phyloP scores from a whole-genome alignment of 2,113 vertebrate species.

The Perccottus glenii region DNA sequence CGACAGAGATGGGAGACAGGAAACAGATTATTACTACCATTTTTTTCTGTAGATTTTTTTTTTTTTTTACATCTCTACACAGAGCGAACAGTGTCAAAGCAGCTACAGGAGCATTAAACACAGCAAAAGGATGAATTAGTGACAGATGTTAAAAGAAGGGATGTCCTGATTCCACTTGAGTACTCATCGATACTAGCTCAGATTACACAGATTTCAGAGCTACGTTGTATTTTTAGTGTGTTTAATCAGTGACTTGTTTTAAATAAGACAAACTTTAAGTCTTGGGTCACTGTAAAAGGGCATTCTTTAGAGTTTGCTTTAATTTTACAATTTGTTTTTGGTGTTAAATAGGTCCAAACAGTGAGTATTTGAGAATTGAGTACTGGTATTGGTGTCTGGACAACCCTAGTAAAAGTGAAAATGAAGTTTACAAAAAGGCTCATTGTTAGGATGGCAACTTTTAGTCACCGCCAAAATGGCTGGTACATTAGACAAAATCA shows the following conservation, averaged over 20 bases:
- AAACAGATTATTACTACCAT: constrained; percentile 33
- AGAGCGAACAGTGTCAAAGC: constrained; percentile 49
- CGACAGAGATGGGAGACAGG: constrained; percentile 41
- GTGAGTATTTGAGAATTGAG: background rate
- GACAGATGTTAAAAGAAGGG: background rate
- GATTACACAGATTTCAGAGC: too few relatives aligned
- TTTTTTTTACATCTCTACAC: constrained; percentile 61
- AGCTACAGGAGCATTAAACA: constrained; percentile 35
- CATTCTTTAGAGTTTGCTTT: too few relatives aligned
- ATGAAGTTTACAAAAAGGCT: constrained; percentile 50
- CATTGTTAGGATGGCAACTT: constrained; percentile 41
- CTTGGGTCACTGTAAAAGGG: too few relatives aligned
- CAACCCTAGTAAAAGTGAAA: background rate
- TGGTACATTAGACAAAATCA: constrained; percentile 38
- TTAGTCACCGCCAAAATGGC: constrained; percentile 46
- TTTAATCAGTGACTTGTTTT: too few relatives aligned
- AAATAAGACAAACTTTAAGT: too few relatives aligned
- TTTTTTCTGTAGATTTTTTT: background rate
- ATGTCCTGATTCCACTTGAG: background rate
- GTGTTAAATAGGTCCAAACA: too few relatives aligned
- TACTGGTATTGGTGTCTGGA: background rate
- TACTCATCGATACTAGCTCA: background rate
- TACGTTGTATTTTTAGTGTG: too few relatives aligned
- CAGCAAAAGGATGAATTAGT: constrained; percentile 16
- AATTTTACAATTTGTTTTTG: too few relatives aligned